Conservation (phyloP, 2,113 vertebrate species). For the Carettochelys insculpta region DNA sequence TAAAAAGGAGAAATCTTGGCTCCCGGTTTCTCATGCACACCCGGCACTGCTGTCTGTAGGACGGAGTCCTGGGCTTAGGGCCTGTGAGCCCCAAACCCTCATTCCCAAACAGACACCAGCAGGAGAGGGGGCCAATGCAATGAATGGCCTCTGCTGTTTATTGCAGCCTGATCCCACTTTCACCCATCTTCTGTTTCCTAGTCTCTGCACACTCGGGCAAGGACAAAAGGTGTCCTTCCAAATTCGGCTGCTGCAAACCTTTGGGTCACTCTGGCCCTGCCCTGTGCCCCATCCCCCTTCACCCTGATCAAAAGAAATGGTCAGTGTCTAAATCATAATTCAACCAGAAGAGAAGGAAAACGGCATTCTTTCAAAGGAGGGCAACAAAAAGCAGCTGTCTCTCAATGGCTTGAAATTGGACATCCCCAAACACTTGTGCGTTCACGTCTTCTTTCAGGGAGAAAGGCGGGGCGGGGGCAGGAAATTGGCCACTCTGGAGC, state of each 20-base stretch:
- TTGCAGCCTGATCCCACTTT: background rate
- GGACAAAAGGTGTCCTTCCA: background rate
- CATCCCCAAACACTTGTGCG: background rate
- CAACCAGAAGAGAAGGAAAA: background rate
- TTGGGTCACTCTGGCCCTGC: background rate
- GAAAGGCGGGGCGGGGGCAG: background rate
- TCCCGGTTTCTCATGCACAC: background rate
- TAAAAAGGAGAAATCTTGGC: conserved; percentile 13
- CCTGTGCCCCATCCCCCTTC: background rate
- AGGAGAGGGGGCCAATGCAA: background rate
- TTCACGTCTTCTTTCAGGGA: background rate
- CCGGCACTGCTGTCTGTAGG: background rate
- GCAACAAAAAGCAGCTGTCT: background rate
- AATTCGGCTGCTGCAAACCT: background rate
- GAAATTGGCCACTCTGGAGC: background rate
- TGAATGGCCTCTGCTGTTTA: background rate
- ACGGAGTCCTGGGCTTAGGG: background rate
- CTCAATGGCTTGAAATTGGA: background rate
- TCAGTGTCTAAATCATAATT: background rate
- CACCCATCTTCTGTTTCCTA: background rate
- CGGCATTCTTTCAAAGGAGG: background rate
- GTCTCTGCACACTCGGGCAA: background rate
- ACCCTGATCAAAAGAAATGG: background rate
- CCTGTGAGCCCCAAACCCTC: background rate
- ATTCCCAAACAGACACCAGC: background rate